Conservation (phyloP, 1,140 invertebrate species). For the Drosophila sp. region DNA sequence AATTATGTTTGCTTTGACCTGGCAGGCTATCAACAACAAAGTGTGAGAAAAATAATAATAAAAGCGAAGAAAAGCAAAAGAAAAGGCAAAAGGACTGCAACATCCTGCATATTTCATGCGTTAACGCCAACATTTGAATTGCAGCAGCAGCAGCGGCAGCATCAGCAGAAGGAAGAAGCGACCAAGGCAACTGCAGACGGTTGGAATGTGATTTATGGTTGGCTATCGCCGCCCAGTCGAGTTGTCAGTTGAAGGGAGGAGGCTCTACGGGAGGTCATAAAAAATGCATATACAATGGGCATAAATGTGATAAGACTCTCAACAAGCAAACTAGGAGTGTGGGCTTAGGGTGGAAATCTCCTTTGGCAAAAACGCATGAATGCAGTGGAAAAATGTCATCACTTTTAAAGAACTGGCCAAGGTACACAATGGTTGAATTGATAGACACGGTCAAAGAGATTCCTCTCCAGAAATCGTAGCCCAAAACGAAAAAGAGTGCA, state of each 20-base stretch:
- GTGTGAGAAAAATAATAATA: conserved; percentile 17
- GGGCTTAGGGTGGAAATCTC: neutral
- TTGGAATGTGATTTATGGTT: conserved; percentile 67
- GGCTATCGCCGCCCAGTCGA: conserved; percentile 69
- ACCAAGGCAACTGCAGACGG: conserved; percentile 48
- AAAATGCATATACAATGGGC: conserved; percentile 71
- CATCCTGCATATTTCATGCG: conserved; percentile 78
- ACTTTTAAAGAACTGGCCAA: neutral
- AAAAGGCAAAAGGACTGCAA: conserved; percentile 39
- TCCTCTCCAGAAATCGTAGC: no score
- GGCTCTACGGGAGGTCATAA: conserved; percentile 42
- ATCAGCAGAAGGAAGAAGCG: conserved; percentile 18
- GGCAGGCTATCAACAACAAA: conserved; percentile 35
- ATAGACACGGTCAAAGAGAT: no score
- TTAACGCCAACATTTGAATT: conserved; percentile 82
- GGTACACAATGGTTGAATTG: no score
- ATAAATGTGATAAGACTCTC: conserved; percentile 71
- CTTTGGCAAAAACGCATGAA: neutral
- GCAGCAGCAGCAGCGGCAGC: conserved; percentile 35
- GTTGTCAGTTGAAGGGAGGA: conserved; percentile 43
- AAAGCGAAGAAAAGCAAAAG: conserved; percentile 37
- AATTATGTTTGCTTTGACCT: conserved; percentile 57
- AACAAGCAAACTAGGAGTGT: conserved; percentile 36
- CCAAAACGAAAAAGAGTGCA: no score
- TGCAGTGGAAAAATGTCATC: neutral